phyloP scores from a whole-genome alignment of 92 coral and sea anemone genomes.

The Porites rus region DNA sequence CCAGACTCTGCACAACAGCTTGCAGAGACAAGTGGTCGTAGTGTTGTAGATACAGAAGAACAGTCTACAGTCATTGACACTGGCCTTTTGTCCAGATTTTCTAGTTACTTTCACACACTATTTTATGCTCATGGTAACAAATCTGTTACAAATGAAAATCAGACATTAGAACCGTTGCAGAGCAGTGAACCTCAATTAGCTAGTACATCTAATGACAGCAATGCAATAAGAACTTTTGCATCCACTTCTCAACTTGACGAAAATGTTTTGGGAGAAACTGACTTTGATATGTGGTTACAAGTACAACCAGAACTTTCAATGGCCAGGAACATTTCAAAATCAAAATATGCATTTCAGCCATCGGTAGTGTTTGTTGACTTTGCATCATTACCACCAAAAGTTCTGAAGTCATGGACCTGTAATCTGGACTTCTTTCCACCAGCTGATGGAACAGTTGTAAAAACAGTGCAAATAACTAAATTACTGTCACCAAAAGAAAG shows the following conservation, averaged over 20 bases:
- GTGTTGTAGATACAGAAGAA: neutral
- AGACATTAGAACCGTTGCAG: neutral
- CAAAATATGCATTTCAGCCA: slow-evolving; percentile 48
- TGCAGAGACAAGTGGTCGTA: neutral
- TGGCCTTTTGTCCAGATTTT: slow-evolving; percentile 28
- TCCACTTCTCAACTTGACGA: slow-evolving; percentile 3
- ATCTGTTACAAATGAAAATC: neutral
- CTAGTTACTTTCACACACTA: slow-evolving; percentile 25
- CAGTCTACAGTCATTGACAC: neutral
- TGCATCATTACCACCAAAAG: slow-evolving; percentile 49
- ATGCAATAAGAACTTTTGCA: neutral
- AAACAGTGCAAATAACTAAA: slow-evolving; percentile 61
- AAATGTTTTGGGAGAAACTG: slow-evolving; percentile 20
- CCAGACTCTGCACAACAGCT: neutral
- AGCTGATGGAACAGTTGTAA: slow-evolving; percentile 45
- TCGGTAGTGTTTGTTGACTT: slow-evolving; percentile 82
- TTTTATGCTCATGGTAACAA: neutral
- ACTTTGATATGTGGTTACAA: slow-evolving; percentile 55
- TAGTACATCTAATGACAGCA: neutral
- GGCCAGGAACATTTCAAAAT: neutral
- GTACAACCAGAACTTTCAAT: slow-evolving; percentile 47
- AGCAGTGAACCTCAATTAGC: neutral
- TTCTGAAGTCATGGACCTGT: slow-evolving; percentile 30
- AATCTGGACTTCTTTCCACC: slow-evolving; percentile 42
- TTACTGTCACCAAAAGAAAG: slow-evolving; percentile 80